phyloP scores from a whole-genome alignment of 1,140 invertebrate genomes.

The Drosophila azteca region DNA sequence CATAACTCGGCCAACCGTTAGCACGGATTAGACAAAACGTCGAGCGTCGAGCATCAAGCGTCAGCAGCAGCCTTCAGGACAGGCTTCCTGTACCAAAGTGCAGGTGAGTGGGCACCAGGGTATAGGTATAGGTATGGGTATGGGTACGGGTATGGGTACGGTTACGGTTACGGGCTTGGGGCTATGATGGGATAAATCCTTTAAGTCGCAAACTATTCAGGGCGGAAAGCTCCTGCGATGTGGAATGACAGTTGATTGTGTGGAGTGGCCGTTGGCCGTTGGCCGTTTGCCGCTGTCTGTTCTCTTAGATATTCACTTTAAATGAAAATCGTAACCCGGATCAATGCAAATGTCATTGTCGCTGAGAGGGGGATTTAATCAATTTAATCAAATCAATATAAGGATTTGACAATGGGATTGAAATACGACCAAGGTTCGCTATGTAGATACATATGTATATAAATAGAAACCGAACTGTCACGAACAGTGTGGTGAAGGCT shows the following conservation, averaged over 20 bases:
- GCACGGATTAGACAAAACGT: constrained; percentile 52
- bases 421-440: no score
- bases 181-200: not conserved
- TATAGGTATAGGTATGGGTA: not conserved
- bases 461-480: not conserved
- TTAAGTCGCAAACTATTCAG: not conserved
- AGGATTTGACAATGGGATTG: no score
- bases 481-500: no score
- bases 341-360: not conserved
- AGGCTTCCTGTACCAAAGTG: constrained; percentile 15
- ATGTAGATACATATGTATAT: not conserved
- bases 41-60: constrained; percentile 29
- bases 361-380: no score
- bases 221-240: not conserved
- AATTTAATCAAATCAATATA: no score
- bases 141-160: not conserved
- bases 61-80: constrained; percentile 30
- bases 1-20: constrained; percentile 50
- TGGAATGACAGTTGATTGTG: not conserved
- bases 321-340: not conserved
- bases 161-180: no score
- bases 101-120: constrained; percentile 23
- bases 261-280: not conserved
- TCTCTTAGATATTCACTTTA: not conserved
- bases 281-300: not conserved